Percentiles rank a stretch among this genome's conserved stretches.
Conservation (phyloP, 2,113 vertebrate species). For the Vulpes ferrilata region DNA sequence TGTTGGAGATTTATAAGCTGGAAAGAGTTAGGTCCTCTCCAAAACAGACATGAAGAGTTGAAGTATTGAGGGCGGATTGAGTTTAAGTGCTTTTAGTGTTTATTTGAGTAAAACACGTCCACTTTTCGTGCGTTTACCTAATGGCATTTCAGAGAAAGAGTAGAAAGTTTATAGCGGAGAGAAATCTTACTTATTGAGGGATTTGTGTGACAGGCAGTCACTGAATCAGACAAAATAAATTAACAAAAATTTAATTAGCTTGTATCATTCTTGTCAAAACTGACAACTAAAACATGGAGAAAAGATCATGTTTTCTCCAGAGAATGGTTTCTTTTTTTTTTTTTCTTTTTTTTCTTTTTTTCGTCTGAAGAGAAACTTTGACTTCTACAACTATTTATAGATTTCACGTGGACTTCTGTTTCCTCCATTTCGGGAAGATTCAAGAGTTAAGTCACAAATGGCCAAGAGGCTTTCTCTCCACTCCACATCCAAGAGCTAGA, state of each 20-base stretch:
- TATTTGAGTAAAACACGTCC: conserved; percentile 86
- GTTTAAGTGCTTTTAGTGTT: conserved; percentile 86
- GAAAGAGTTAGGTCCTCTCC: conserved; percentile 66
- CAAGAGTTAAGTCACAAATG: conserved; percentile 74
- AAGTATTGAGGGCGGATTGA: conserved; percentile 79
- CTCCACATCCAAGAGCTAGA: not conserved
- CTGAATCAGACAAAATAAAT: conserved; percentile 90
- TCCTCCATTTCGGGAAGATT: conserved; percentile 84
- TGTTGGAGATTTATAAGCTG: conserved; percentile 57
- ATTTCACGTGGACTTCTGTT: conserved; percentile 80
- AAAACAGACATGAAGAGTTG: conserved; percentile 74
- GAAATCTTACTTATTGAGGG: conserved; percentile 79
- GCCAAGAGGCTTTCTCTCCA: not conserved
- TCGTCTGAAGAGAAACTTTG: conserved; percentile 77
- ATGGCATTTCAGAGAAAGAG: conserved; percentile 82
- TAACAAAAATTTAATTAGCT: conserved; percentile 90
- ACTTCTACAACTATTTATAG: conserved; percentile 84
- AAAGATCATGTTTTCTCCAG: conserved; percentile 86
- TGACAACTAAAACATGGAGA: conserved; percentile 86
- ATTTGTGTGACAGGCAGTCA: conserved; percentile 86
- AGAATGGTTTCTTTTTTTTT: conserved; percentile 76
- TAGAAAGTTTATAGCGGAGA: conserved; percentile 78
- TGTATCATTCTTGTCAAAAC: conserved; percentile 88
- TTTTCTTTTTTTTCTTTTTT: conserved; percentile 69
- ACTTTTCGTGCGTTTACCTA: conserved; percentile 79